Conservation (phyloP, 2,113 vertebrate genomes). For the Dasyurus viverrinus region DNA sequence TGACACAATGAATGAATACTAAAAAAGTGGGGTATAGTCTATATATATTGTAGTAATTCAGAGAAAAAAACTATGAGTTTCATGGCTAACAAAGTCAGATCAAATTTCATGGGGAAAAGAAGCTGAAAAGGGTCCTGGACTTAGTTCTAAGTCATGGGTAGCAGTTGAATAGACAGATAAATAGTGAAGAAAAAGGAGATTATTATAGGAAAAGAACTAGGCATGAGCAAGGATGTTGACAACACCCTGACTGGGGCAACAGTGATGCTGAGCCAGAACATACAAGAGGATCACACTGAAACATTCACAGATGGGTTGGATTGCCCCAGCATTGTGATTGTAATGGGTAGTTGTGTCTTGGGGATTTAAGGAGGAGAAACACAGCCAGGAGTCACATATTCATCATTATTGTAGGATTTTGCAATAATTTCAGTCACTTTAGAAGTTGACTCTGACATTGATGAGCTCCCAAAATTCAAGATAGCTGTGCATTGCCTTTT, state of each 20-base stretch:
- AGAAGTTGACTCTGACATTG: background rate
- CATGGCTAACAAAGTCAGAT: background rate
- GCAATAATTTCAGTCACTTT: slow-evolving; percentile 10
- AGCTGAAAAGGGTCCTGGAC: background rate
- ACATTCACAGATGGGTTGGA: background rate
- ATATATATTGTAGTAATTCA: background rate
- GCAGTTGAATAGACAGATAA: background rate
- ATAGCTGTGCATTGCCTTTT: background rate
- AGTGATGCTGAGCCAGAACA: background rate
- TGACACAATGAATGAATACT: background rate
- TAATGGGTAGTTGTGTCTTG: background rate
- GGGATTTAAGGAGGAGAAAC: background rate
- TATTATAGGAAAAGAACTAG: background rate
- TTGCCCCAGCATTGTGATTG: background rate
- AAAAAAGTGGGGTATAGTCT: background rate
- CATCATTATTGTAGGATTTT: background rate
- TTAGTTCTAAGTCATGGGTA: background rate
- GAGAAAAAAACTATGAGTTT: background rate
- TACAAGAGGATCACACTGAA: background rate
- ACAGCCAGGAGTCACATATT: background rate
- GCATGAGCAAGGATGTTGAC: background rate
- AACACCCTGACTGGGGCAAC: background rate
- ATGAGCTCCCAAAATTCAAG: background rate
- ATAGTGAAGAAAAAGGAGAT: background rate
- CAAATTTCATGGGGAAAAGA: background rate